Base-by-base conservation (phyloP, 2,113 vertebrate genomes). In the Heloderma charlesbogerti region DNA sequence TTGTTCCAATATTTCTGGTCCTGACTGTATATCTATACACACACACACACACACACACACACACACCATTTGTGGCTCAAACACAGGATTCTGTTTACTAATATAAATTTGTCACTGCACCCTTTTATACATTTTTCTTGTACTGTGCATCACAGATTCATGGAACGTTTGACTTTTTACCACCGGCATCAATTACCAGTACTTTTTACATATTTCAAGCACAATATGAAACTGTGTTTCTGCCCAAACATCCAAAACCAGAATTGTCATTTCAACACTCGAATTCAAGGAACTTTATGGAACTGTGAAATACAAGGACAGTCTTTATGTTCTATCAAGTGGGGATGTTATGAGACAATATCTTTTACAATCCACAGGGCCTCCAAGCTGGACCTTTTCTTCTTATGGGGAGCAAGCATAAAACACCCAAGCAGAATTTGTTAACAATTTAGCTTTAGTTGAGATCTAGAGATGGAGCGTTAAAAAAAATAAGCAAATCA, bases 381-480 rank as follows among this genome's bases (percentile, higher is more conserved):
- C 60, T 54, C 83, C 72, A 9, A 0, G 0, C 78, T 51, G 15
- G 78, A 91, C 83, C 4, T 1, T 83, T 69, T 84, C 91, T 34
- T 89, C 67, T 91, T 91, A 87, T 74, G 83, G 31, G 54, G 7
- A 15, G 12, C 0, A 31, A 91, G 37, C 20, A 88, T 43, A 13
- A 91, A 78, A 63, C 66, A 89, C 90, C 84, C n/a, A 88, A 54
- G 51, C 37, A 45, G 34, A 4, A 84, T 88, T 69, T 48, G 54
- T n/a, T 93, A 82, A 82, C 92, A 54, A 34, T 88, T 89, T 84
- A 88, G 57, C 84, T 69, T 94, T 93, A 90, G 92, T 51, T 0
- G 0, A 85, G 66, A 92, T 90, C 85, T 89, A 71, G 88, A 93
- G 89, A 37, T 45, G 87, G 86, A 90, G 74, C 71, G 63, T 40